These are phyloP conservation scores for Drosophila leontia DNA, from an alignment of 1,140 invertebrate genomes.

Conservation along the genomic window DNA sequence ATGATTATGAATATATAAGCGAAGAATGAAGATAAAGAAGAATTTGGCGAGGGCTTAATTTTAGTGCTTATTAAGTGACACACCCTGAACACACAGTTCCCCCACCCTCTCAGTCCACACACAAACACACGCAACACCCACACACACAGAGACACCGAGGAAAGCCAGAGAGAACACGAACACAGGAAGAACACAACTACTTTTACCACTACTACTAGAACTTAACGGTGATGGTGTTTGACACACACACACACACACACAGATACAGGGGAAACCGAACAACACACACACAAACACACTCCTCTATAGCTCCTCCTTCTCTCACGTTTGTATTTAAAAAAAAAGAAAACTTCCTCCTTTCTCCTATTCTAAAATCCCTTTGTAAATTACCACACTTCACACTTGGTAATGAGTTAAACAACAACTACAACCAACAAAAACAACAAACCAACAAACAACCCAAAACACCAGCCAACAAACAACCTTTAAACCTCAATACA, in stretches of 20 bases:
- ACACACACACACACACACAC: conserved; percentile 52
- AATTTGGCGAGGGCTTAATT: conserved; percentile 68
- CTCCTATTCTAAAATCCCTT: conserved; percentile 26
- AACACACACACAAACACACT: conserved; percentile 33
- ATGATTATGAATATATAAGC: conserved; percentile 10
- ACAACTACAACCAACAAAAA: conserved; percentile 43
- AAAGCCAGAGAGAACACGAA: conserved; percentile 18
- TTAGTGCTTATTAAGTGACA: conserved; percentile 73
- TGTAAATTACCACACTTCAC: conserved; percentile 66
- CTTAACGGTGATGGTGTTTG: conserved; percentile 74
- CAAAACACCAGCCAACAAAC: conserved; percentile 29
- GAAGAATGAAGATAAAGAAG: conserved; percentile 8
- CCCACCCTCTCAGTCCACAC: conserved; percentile 13
- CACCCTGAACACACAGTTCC: conserved; percentile 30
- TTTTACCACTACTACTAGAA: conserved; percentile 27
- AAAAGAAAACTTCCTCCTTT: conserved; percentile 20
- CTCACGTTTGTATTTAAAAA: conserved; percentile 42
- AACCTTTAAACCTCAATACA: conserved; percentile 31
- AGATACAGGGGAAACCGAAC: conserved; percentile 27
- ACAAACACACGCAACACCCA: conserved; percentile 29
- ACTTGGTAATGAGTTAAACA: conserved; percentile 69
- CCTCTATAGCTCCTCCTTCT: conserved; percentile 2
- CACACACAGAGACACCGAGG: conserved; percentile 18
- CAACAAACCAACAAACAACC: conserved; percentile 21
- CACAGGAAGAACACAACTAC: conserved; percentile 26